phyloP scores from a whole-genome alignment of 2,113 vertebrate genomes.

The Elanoides forficatus region DNA sequence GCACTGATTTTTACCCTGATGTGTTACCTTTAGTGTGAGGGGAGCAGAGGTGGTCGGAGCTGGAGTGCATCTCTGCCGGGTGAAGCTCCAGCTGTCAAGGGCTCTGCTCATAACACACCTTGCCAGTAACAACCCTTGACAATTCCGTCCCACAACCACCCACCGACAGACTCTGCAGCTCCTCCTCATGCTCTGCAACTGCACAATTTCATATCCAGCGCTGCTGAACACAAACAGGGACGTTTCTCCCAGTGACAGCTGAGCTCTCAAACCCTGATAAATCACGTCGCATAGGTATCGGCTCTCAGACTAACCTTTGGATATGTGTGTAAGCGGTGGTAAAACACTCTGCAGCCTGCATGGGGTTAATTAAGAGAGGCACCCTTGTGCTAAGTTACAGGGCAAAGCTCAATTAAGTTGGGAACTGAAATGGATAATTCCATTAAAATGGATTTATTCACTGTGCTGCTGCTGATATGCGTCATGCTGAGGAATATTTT shows the following conservation, averaged over 20 bases:
- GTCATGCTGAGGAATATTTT: neutral
- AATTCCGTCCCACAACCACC: neutral
- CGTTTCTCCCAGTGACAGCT: neutral
- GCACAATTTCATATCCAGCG: rapidly evolving
- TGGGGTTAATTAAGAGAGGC: constrained; percentile 28
- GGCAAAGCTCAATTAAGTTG: constrained; percentile 34
- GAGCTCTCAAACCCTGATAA: neutral
- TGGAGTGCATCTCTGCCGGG: rapidly evolving
- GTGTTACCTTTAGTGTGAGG: neutral
- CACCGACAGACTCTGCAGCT: neutral
- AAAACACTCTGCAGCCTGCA: neutral
- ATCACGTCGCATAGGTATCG: rapidly evolving
- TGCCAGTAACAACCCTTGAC: neutral
- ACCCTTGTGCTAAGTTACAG: neutral
- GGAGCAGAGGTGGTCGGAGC: neutral
- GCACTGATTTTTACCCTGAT: rapidly evolving
- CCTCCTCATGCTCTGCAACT: neutral
- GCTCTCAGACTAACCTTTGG: neutral
- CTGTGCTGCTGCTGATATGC: neutral
- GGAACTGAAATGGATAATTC: constrained; percentile 59
- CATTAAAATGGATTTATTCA: constrained; percentile 32
- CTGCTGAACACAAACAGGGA: neutral
- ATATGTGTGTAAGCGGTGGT: neutral
- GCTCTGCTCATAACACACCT: neutral
- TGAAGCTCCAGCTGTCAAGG: neutral